Evolutionary conservation across 1,140 invertebrate genomes (phyloP).

Genomic region (Neoseiulus cucumeris): DNA sequence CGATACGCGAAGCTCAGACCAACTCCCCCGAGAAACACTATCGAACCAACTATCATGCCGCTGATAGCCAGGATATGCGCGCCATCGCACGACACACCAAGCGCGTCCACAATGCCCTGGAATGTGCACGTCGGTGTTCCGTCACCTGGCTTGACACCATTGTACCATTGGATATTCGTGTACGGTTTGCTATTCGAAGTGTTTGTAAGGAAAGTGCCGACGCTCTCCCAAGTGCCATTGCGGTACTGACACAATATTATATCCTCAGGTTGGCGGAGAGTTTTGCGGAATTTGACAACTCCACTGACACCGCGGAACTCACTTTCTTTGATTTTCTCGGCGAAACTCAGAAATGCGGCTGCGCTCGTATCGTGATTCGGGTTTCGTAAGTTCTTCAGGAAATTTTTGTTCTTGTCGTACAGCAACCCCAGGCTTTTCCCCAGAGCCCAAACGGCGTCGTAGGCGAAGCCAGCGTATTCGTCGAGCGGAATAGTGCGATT

Average conservation of each 20-base stretch:
- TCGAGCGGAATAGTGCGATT: conserved; percentile 24
- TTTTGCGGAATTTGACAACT: not conserved
- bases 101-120: not conserved
- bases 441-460: conserved; percentile 55
- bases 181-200: too few species aligned
- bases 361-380: not conserved
- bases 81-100: not conserved
- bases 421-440: not conserved
- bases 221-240: not conserved
- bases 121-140: not conserved
- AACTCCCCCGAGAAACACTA: conserved; percentile 33
- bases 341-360: not conserved
- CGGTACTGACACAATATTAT: not conserved
- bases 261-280: not conserved
- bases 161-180: not conserved
- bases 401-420: not conserved
- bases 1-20: conserved; percentile 47
- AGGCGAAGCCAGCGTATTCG: conserved; percentile 50
- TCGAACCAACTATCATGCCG: not conserved
- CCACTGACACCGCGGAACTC: not conserved
- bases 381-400: not conserved
- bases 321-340: not conserved
- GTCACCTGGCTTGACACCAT: not conserved
- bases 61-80: not conserved
- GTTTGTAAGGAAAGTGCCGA: not conserved